Conservation (phyloP, 2,113 vertebrate genomes). For the Oncorhynchus masou region DNA sequence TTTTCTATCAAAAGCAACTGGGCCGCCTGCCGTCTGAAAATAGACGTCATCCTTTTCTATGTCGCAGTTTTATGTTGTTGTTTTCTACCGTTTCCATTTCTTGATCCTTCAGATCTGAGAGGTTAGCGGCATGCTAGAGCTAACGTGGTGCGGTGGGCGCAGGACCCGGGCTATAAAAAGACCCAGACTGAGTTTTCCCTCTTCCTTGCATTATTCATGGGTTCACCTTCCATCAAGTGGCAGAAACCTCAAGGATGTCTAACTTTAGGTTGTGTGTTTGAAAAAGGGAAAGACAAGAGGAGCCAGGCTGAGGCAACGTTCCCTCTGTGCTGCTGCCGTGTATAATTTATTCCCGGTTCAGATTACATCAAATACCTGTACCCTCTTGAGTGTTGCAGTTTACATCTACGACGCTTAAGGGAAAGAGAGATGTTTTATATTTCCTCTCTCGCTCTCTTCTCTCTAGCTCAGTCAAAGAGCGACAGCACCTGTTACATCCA, state of each 20-base stretch:
- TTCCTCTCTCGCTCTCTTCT: neutral
- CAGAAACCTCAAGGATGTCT: slow-evolving; percentile 91
- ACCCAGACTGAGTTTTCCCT: slow-evolving; percentile 91
- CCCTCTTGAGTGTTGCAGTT: slow-evolving; percentile 42
- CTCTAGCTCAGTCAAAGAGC: slow-evolving; percentile 69
- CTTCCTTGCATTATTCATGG: slow-evolving; percentile 98
- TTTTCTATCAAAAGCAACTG: slow-evolving; percentile 55
- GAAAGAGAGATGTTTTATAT: slow-evolving; percentile 15
- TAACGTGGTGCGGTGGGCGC: slow-evolving; percentile 17
- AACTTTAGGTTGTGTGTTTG: slow-evolving; percentile 79
- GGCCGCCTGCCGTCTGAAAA: slow-evolving; percentile 58
- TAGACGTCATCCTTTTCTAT: slow-evolving; percentile 61
- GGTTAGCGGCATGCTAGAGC: slow-evolving; percentile 52
- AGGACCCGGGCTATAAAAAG: slow-evolving; percentile 89
- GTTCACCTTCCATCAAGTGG: slow-evolving; percentile 86
- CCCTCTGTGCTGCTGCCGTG: slow-evolving; percentile 26
- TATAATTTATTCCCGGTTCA: slow-evolving; percentile 52
- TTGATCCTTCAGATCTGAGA: slow-evolving; percentile 74
- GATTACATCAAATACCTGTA: slow-evolving; percentile 52
- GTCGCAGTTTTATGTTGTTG: slow-evolving; percentile 66
- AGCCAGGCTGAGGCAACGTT: slow-evolving; percentile 31
- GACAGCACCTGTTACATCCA: slow-evolving; percentile 79
- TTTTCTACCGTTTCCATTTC: slow-evolving; percentile 65
- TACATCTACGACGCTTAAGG: slow-evolving; percentile 25
- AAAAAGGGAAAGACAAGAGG: slow-evolving; percentile 61